Conservation (phyloP, 2,888 invertebrate species). For the Bembecia ichneumoniformis region DNA sequence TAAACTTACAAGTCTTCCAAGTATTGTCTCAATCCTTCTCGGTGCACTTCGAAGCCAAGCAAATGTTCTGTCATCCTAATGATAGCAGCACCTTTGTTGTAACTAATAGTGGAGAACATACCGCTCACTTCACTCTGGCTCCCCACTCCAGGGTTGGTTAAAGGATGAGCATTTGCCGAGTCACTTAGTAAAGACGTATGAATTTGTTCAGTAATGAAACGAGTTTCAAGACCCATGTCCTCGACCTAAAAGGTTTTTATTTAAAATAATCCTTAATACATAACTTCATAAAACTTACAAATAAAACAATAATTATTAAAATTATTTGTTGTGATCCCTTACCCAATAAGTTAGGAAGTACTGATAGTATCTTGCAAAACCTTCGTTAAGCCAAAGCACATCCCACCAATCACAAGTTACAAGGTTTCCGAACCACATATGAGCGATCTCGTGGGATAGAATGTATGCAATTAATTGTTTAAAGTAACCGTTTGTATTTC, state of each 20-base stretch:
- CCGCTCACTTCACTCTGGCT: constrained; percentile 70
- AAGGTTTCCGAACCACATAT: constrained; percentile 81
- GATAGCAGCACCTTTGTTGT: constrained; percentile 77
- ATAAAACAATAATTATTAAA: too few relatives aligned
- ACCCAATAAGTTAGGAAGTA: constrained; percentile 75
- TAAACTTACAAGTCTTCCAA: constrained; percentile 56
- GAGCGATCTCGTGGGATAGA: constrained; percentile 79
- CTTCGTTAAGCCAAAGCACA: constrained; percentile 77
- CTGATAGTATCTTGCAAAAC: constrained; percentile 81
- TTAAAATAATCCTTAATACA: too few relatives aligned
- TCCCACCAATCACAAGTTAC: constrained; percentile 78
- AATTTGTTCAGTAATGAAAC: constrained; percentile 79
- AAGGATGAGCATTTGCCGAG: constrained; percentile 71
- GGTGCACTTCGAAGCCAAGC: constrained; percentile 67
- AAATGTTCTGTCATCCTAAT: constrained; percentile 79
- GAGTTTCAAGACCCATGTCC: constrained; percentile 75
- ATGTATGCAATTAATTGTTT: constrained; percentile 72
- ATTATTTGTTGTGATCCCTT: constrained; percentile 12
- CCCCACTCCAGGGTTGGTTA: constrained; percentile 69
- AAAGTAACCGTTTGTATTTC: constrained; percentile 45
- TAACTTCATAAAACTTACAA: neutral
- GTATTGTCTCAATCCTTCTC: constrained; percentile 69
- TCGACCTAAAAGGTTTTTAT: constrained; percentile 58
- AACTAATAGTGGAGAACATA: constrained; percentile 78
- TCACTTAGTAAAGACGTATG: constrained; percentile 76